phyloP scores from a whole-genome alignment of 2,797 vertebrate genomes.

The Sebastiscus tertius region DNA sequence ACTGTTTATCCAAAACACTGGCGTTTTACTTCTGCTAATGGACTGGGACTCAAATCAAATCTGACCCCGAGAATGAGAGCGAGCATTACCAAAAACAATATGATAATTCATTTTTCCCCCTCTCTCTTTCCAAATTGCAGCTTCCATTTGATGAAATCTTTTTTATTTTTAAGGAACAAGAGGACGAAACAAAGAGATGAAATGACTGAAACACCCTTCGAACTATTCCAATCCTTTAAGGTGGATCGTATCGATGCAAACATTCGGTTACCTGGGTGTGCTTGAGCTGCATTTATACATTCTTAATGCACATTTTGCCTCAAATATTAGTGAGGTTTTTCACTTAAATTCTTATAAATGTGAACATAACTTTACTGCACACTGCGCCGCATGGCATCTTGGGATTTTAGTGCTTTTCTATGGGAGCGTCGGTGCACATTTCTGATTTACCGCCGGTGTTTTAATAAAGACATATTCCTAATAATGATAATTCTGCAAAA shows the following conservation, averaged over 20 bases:
- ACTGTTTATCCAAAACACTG: slow-evolving; percentile 96
- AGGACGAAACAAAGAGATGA: slow-evolving; percentile 59
- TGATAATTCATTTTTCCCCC: slow-evolving; percentile 84
- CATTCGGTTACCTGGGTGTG: not conserved
- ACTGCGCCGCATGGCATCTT: not conserved
- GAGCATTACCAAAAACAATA: slow-evolving; percentile 90
- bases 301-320: not conserved
- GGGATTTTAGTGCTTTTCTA: not conserved
- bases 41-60: slow-evolving; percentile 95
- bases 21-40: slow-evolving; percentile 88
- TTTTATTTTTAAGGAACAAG: slow-evolving; percentile 85
- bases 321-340: not conserved
- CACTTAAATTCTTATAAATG: not conserved
- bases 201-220: slow-evolving; percentile 4
- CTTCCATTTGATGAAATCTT: slow-evolving; percentile 88
- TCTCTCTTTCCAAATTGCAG: slow-evolving; percentile 82
- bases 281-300: not conserved
- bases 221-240: slow-evolving; percentile 22
- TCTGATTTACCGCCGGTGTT: not conserved
- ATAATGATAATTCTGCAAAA: not conserved
- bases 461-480: not conserved
- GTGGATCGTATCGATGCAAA: slow-evolving; percentile 1
- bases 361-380: not conserved
- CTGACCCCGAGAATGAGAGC: slow-evolving; percentile 93
- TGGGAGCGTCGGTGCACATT: not conserved